These are phyloP conservation scores for Eurois occulta DNA, from an alignment of 2,888 invertebrate genomes.

Conservation along the genomic window DNA sequence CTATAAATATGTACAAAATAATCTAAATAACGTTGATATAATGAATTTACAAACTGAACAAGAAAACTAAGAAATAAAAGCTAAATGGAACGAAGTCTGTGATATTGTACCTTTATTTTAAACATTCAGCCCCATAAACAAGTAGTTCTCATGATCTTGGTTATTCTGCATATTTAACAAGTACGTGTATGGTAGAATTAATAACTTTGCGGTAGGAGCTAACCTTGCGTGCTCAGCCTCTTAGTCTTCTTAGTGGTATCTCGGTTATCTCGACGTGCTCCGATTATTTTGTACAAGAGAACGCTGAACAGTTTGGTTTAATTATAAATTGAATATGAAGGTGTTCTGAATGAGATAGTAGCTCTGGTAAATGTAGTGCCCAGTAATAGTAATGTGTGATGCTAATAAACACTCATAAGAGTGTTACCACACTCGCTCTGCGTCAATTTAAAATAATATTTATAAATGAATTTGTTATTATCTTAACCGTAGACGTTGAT, in stretches of 20 bases:
- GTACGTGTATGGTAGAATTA: not conserved
- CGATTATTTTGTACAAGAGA: not conserved
- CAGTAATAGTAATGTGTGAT: no score
- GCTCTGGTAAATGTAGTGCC: no score
- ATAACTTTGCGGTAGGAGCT: slow-evolving; percentile 22
- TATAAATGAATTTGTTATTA: no score
- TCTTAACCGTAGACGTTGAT: no score
- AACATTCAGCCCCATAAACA: slow-evolving; percentile 9
- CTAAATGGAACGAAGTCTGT: no score
- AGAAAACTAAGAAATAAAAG: no score
- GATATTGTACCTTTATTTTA: not conserved
- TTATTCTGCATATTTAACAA: not conserved
- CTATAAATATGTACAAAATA: not conserved
- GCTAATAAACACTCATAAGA: no score
- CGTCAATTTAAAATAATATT: no score
- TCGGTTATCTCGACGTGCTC: not conserved
- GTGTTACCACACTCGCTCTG: no score
- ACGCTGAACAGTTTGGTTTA: no score
- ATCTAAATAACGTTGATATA: not conserved
- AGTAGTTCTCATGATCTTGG: slow-evolving; percentile 13
- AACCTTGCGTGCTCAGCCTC: slow-evolving; percentile 3
- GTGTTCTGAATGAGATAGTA: no score
- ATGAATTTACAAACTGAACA: not conserved
- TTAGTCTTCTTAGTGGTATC: not conserved
- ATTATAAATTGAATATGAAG: no score